Base-by-base conservation (phyloP, 2,797 vertebrate genomes). In the Pempheris klunzingeri region DNA sequence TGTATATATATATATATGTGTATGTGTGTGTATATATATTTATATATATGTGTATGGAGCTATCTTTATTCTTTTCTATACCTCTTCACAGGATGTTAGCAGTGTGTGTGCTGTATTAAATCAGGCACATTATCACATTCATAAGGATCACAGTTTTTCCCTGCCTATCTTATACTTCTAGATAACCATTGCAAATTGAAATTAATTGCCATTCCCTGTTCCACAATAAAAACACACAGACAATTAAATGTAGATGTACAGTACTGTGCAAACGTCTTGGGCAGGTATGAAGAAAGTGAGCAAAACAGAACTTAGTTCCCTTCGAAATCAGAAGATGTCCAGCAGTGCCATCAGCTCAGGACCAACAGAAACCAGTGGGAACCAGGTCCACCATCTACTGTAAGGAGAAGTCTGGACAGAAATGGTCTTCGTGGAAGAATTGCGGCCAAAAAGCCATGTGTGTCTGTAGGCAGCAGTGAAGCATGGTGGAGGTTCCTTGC, bases 301-400 rank as follows among this genome's bases (percentile, higher is more conserved):
- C n/a, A n/a, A n/a, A n/a, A n/a, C n/a, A n/a, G n/a, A n/a, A n/a
- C n/a, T n/a, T n/a, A n/a, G n/a, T n/a, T n/a, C n/a, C 22, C 59
- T 61, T 80, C 11, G 13, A 44, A 83, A 67, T 44, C 12, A 5
- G 59, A 41, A 62, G 60, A 71, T 70, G 28, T 79, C 77, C 46
- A 83, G 77, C 62, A 73, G 65, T 68, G 75, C 47, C 74, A 81
- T 82, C 49, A 77, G n/a, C n/a, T n/a, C n/a, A n/a, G n/a, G n/a
- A n/a, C n/a, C n/a, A n/a, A n/a, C n/a, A n/a, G n/a, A n/a, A n/a
- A n/a, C n/a, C n/a, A n/a, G n/a, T n/a, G n/a, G n/a, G n/a, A n/a
- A n/a, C n/a, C n/a, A n/a, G n/a, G n/a, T n/a, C n/a, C n/a, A n/a
- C n/a, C n/a, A n/a, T n/a, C n/a, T n/a, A n/a, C n/a, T n/a, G n/a